Percentiles rank a stretch among this genome's conserved stretches.
Evolutionary conservation across 2,113 vertebrate genomes (phyloP).

Genomic region (Lynx canadensis): DNA sequence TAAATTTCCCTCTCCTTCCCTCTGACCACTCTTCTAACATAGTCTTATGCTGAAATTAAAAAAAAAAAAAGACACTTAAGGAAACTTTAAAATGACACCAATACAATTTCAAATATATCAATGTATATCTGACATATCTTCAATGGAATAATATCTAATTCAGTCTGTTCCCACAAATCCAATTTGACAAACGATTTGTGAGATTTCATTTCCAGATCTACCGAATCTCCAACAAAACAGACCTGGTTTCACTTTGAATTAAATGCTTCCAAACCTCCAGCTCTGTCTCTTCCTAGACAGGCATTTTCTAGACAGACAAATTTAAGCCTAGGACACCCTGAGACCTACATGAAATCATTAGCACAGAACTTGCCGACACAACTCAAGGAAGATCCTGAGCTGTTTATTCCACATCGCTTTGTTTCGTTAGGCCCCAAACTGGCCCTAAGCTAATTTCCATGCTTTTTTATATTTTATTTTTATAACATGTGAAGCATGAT

Average conservation of each 20-base stretch:
- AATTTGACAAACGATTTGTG: slow-evolving; percentile 49
- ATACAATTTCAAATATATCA: background rate
- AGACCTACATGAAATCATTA: background rate
- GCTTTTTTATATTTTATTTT: background rate
- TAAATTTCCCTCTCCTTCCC: background rate
- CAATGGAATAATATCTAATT: slow-evolving; percentile 13
- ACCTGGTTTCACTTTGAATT: slow-evolving; percentile 40
- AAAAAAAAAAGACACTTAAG: background rate
- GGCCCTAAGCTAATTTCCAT: background rate
- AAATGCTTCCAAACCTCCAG: slow-evolving; percentile 27
- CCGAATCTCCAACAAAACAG: background rate
- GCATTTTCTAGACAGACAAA: background rate
- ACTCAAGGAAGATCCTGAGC: background rate
- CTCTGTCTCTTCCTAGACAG: background rate
- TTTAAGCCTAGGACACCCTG: background rate
- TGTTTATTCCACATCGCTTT: too few relatives aligned
- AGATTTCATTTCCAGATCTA: slow-evolving; percentile 48
- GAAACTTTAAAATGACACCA: background rate
- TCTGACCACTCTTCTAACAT: background rate
- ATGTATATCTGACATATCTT: background rate
- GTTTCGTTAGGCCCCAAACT: background rate
- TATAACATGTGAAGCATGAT: background rate
- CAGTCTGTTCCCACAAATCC: background rate
- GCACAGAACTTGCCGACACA: background rate
- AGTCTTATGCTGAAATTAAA: background rate